Evolutionary conservation across 2,888 invertebrate genomes (phyloP).

Genomic region (Quadriops clusia): DNA sequence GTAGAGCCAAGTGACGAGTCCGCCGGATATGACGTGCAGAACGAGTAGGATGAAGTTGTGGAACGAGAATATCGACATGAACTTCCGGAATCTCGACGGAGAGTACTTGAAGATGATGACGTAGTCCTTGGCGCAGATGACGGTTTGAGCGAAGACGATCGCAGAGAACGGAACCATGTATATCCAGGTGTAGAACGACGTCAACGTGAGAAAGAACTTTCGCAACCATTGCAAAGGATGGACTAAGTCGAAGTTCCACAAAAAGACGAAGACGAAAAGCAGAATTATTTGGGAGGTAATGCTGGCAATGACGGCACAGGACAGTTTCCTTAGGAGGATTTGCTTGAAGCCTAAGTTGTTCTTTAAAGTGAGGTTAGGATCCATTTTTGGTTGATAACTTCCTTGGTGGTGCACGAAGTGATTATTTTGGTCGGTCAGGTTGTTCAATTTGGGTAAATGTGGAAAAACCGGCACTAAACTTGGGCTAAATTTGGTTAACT

Average conservation of each 20-base stretch:
- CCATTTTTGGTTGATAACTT: slow-evolving; percentile 36
- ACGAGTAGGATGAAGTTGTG: slow-evolving; percentile 45
- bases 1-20: slow-evolving; percentile 56
- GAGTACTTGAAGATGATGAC: slow-evolving; percentile 48
- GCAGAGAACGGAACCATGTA: slow-evolving; percentile 51
- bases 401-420: too few species aligned
- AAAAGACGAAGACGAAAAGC: slow-evolving; percentile 32
- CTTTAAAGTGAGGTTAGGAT: slow-evolving; percentile 13
- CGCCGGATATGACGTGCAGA: slow-evolving; percentile 52
- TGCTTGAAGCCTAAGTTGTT: slow-evolving; percentile 37
- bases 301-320: slow-evolving; percentile 35
- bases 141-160: slow-evolving; percentile 58
- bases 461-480: too few species aligned
- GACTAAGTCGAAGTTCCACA: slow-evolving; percentile 48
- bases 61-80: slow-evolving; percentile 48
- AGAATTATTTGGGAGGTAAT: slow-evolving; percentile 30
- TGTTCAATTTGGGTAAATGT: too few species aligned
- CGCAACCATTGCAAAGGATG: slow-evolving; percentile 56
- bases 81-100: slow-evolving; percentile 54
- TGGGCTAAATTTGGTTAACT: too few species aligned
- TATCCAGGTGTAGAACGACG: slow-evolving; percentile 52
- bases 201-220: slow-evolving; percentile 45
- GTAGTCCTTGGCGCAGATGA: slow-evolving; percentile 58
- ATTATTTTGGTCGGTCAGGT: too few species aligned
- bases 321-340: slow-evolving; percentile 44